Evolutionary conservation across 2,113 vertebrate genomes (phyloP).

Genomic region (Hippocampus mohnikei): DNA sequence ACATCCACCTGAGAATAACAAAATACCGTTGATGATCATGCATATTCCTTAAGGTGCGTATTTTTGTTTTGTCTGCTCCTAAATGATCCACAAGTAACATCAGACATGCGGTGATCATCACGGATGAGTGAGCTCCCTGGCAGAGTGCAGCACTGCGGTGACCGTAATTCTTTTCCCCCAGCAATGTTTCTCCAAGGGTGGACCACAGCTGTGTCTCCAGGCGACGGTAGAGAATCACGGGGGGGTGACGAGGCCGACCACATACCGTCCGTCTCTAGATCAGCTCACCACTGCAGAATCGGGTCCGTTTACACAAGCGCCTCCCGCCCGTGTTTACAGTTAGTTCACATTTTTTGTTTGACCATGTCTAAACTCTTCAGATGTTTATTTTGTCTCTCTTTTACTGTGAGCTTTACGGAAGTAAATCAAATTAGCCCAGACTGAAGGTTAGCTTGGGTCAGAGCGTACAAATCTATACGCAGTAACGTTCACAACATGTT

Average conservation of each 20-base stretch:
- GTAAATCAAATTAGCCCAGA: conserved; percentile 29
- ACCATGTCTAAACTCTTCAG: conserved; percentile 53
- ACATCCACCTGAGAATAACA: neutral
- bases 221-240: neutral
- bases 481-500: conserved; percentile 13
- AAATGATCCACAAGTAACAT: conserved; percentile 28
- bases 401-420: conserved; percentile 58
- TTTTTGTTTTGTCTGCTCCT: conserved; percentile 28
- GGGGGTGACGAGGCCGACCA: conserved; percentile 50
- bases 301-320: conserved; percentile 65
- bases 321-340: conserved; percentile 65
- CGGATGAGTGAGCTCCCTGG: conserved; percentile 35
- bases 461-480: neutral
- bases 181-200: conserved; percentile 45
- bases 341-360: conserved; percentile 67
- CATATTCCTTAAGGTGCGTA: conserved; percentile 12
- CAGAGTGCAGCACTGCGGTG: conserved; percentile 29
- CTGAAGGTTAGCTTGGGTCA: conserved; percentile 15
- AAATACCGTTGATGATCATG: neutral
- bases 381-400: conserved; percentile 65
- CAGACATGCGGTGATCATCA: conserved; percentile 53
- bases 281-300: conserved; percentile 43
- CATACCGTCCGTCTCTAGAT: conserved; percentile 49
- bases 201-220: conserved; percentile 60
- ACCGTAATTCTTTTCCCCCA: conserved; percentile 36